Evolutionary conservation across 2,797 vertebrate genomes (phyloP), one percentile per base, ranked within the genome.

Genomic region (Alauda arvensis): DNA sequence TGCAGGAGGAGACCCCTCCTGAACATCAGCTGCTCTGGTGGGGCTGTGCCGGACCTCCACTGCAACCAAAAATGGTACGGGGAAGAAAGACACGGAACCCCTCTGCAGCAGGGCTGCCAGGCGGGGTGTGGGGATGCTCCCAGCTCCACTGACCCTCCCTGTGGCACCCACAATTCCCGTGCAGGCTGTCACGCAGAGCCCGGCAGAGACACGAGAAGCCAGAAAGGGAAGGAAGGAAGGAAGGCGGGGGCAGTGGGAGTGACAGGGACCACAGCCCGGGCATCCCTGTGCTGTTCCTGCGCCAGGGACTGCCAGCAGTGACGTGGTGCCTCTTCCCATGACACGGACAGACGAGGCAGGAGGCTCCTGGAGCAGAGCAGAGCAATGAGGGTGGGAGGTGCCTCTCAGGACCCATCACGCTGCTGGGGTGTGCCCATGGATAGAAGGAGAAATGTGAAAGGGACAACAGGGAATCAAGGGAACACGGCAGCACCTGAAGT

Each of bases 101-200:
- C 40, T 43, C 37, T 1, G 3, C 56, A 48, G 37, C 0, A 0
- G 48, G 43, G 16, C 42, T 67, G 55, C 48, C 4, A 12, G 53
- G 37, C 26, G 53, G 7, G 26, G n/a, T 2, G 1, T 37, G 52
- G n/a, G 42, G 62, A 43, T 37, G 19, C 10, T 66, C 67, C 55
- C 55, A 55, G 21, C 29, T 33, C 34, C 1, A 0, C 1, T 12
- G 51, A 14, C 43, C 59, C 16, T 46, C 45, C 28, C 34, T 45
- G 66, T 12, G n/a, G 34, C 9, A 13, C 59, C 62, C 60, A 12
- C 14, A 45, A 5, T 15, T 56, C 23, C 57, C 61, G 33, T 0
- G 2, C 29, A 61, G 40, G 53, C n/a, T 69, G 61, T 10, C 1
- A 3, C 77, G 57, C 39, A 0, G 1, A 77, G 59, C 24, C 2